These are phyloP conservation scores for Drosophila peninsularis DNA, from an alignment of 2,888 invertebrate species.

Conservation along the genomic window DNA sequence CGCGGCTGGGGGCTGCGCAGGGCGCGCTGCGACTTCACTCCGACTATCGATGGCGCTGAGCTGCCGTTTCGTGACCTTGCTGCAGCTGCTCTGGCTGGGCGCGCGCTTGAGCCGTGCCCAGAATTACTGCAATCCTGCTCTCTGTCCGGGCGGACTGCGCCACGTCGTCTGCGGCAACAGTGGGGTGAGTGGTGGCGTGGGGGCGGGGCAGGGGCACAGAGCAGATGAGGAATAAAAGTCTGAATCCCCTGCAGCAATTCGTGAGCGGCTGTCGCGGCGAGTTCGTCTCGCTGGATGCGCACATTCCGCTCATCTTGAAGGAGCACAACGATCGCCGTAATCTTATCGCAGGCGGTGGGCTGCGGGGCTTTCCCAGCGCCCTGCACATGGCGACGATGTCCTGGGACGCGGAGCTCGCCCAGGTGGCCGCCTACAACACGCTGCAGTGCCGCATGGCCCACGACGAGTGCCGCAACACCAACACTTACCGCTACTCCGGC, in stretches of 20 bases:
- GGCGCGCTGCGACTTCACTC: slow-evolving; percentile 3
- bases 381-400: slow-evolving; percentile 68
- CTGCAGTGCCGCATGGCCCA: slow-evolving; percentile 70
- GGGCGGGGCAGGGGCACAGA: too few relatives aligned
- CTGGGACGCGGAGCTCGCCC: slow-evolving; percentile 68
- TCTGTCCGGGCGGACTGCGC: slow-evolving; percentile 50
- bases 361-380: slow-evolving; percentile 60
- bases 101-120: slow-evolving; percentile 23
- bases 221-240: too few relatives aligned
- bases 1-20: not conserved
- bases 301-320: slow-evolving; percentile 55
- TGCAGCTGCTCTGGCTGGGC: slow-evolving; percentile 7
- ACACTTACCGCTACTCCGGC: slow-evolving; percentile 63
- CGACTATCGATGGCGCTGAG: not conserved
- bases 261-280: slow-evolving; percentile 58
- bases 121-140: slow-evolving; percentile 58
- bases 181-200: slow-evolving; percentile 53
- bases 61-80: not conserved
- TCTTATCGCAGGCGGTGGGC: slow-evolving; percentile 64
- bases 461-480: slow-evolving; percentile 71
- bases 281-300: slow-evolving; percentile 46
- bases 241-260: slow-evolving; percentile 42
- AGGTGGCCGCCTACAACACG: slow-evolving; percentile 64
- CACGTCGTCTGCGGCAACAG: slow-evolving; percentile 62
- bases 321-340: slow-evolving; percentile 71